phyloP scores from a whole-genome alignment of 1,140 invertebrate species.

The Akabosia matsudoensis region DNA sequence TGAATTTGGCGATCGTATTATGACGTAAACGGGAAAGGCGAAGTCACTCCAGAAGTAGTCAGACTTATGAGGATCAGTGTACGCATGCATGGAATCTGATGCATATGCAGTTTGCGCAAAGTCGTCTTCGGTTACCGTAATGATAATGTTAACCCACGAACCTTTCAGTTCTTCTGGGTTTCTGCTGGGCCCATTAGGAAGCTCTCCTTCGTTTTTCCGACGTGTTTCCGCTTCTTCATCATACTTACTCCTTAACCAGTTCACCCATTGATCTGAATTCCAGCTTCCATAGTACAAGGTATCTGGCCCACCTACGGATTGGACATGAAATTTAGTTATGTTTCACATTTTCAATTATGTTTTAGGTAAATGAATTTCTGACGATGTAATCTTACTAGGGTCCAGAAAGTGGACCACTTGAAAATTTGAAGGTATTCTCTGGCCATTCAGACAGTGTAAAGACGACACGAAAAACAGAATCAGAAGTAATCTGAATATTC shows the following conservation, averaged over 20 bases:
- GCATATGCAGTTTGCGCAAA: conserved; percentile 21
- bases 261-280: conserved; percentile 37
- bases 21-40: conserved; percentile 27
- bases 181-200: not conserved
- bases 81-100: conserved; percentile 14
- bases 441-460: not conserved
- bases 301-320: not conserved
- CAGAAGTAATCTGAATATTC: not conserved
- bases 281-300: conserved; percentile 27
- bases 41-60: conserved; percentile 35
- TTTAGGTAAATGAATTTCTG: not conserved
- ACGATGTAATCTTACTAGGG: conserved; percentile 22
- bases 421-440: conserved; percentile 27
- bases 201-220: not conserved
- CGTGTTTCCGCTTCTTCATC: not conserved
- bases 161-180: no score
- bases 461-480: no score
- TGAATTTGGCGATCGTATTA: conserved; percentile 19
- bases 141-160: conserved; percentile 27
- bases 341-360: not conserved
- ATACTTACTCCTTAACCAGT: conserved; percentile 17
- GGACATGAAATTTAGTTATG: not conserved
- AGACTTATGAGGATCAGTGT: conserved; percentile 14
- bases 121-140: not conserved
- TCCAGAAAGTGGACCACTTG: conserved; percentile 33